phyloP scores from a whole-genome alignment of 2,888 invertebrate genomes.

The Cephus pulcher region DNA sequence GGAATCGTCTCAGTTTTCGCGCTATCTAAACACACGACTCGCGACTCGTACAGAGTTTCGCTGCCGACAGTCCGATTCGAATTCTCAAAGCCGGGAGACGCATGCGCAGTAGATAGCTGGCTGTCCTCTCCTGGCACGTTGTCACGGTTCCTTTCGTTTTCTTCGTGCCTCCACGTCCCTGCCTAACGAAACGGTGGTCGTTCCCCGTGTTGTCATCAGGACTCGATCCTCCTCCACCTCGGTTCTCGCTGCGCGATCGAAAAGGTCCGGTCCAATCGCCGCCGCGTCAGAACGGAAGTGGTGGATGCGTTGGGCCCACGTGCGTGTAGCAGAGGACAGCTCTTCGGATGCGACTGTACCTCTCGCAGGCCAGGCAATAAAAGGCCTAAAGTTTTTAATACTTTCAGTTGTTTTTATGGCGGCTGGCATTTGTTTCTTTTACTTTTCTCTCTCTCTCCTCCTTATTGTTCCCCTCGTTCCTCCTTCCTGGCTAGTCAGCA shows the following conservation, averaged over 20 bases:
- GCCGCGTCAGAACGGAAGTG: background rate
- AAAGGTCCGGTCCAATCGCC: background rate
- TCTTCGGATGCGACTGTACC: slow-evolving; percentile 15
- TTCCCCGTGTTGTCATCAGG: background rate
- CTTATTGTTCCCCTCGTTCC: slow-evolving; percentile 17
- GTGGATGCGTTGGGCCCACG: background rate
- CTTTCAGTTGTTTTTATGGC: slow-evolving; percentile 65
- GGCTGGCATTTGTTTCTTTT: slow-evolving; percentile 56
- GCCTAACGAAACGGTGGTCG: background rate
- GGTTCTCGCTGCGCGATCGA: background rate
- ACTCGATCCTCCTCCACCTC: background rate
- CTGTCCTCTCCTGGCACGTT: background rate
- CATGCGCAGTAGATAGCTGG: background rate
- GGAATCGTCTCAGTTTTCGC: background rate
- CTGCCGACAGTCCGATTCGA: background rate
- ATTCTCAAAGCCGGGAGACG: background rate
- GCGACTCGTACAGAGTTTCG: background rate
- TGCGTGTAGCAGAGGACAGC: background rate
- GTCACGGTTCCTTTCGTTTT: background rate
- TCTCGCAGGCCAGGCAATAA: slow-evolving; percentile 50
- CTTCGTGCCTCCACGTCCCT: background rate
- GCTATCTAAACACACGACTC: background rate
- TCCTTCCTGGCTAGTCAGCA: slow-evolving; percentile 12
- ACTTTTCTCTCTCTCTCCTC: slow-evolving; percentile 30
- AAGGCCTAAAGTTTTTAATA: slow-evolving; percentile 65